Evolutionary conservation across 2,797 vertebrate species (phyloP).

Genomic region (Aeoliscus strigatus): DNA sequence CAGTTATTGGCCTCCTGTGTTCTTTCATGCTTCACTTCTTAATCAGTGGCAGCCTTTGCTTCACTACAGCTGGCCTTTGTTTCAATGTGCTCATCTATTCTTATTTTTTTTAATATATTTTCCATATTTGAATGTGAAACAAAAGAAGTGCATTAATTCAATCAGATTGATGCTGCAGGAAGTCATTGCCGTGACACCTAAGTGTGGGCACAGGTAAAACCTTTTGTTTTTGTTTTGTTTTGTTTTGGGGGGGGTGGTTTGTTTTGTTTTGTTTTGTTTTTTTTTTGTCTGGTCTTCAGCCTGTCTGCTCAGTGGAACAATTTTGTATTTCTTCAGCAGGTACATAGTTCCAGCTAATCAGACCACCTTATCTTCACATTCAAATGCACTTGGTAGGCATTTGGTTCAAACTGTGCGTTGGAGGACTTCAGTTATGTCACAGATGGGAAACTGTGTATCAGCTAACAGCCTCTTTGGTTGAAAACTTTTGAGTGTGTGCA

Average conservation of each 20-base stretch:
- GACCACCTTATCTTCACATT: conserved; percentile 43
- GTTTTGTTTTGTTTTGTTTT: no score
- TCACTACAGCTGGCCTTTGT: no score
- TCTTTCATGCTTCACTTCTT: no score
- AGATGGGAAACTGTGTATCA: conserved; percentile 12
- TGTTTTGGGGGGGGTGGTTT: no score
- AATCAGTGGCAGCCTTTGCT: no score
- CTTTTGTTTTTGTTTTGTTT: conserved; percentile 40
- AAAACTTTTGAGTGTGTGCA: background rate
- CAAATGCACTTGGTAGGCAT: conserved; percentile 62
- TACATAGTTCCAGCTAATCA: conserved; percentile 58
- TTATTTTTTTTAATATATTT: no score
- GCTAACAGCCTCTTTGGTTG: conserved; percentile 4
- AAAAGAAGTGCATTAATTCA: conserved; percentile 49
- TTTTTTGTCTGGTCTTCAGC: no score
- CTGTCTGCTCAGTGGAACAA: conserved; percentile 54
- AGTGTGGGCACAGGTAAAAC: conserved; percentile 43
- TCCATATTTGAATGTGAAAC: conserved; percentile 62
- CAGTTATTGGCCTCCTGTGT: no score
- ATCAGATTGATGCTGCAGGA: conserved; percentile 60
- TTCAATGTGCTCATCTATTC: no score
- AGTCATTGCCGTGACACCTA: conserved; percentile 65
- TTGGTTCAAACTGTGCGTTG: conserved; percentile 31
- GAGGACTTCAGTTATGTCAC: conserved; percentile 30
- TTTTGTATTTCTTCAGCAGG: conserved; percentile 63